phyloP scores from a whole-genome alignment of 2,113 vertebrate species.

The Protomyctophum bolini region DNA sequence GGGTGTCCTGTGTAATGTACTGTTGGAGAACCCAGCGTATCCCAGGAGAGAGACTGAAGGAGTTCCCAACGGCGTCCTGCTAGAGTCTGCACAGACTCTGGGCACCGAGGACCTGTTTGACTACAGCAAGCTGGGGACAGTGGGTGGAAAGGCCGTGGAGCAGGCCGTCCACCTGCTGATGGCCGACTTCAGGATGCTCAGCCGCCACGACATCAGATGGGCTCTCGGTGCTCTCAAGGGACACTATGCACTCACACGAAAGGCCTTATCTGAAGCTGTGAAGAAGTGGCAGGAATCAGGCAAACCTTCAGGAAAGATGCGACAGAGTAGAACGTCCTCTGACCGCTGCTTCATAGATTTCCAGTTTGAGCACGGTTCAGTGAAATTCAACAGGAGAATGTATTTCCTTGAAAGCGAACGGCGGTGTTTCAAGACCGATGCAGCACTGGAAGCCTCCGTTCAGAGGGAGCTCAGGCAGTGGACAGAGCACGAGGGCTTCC shows the following conservation, averaged over 20 bases:
- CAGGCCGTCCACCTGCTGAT: constrained; percentile 96
- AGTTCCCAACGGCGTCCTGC: no score
- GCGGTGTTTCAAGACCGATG: constrained; percentile 85
- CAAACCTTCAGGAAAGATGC: constrained; percentile 89
- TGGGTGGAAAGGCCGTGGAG: constrained; percentile 72
- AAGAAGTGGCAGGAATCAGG: constrained; percentile 94
- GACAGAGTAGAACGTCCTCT: constrained; percentile 88
- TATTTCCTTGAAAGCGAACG: constrained; percentile 94
- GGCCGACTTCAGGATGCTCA: constrained; percentile 96
- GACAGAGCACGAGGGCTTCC: constrained; percentile 78
- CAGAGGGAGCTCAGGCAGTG: constrained; percentile 93
- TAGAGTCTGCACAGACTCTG: no score
- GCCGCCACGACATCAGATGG: constrained; percentile 97
- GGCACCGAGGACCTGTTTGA: no score
- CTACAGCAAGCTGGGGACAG: no score
- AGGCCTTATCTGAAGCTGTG: constrained; percentile 98
- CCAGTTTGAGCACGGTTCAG: constrained; percentile 92
- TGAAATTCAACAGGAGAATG: constrained; percentile 92
- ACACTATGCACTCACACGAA: constrained; percentile 99
- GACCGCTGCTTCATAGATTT: constrained; percentile 92
- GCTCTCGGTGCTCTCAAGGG: constrained; percentile 94
- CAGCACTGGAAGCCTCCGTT: constrained; percentile 84
- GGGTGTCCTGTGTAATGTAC: no score
- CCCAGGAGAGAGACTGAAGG: no score
- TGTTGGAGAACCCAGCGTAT: no score